Percentiles rank a stretch among this genome's conserved stretches.
Evolutionary conservation across 2,797 vertebrate species (phyloP).

Genomic region (Chanos chanos): DNA sequence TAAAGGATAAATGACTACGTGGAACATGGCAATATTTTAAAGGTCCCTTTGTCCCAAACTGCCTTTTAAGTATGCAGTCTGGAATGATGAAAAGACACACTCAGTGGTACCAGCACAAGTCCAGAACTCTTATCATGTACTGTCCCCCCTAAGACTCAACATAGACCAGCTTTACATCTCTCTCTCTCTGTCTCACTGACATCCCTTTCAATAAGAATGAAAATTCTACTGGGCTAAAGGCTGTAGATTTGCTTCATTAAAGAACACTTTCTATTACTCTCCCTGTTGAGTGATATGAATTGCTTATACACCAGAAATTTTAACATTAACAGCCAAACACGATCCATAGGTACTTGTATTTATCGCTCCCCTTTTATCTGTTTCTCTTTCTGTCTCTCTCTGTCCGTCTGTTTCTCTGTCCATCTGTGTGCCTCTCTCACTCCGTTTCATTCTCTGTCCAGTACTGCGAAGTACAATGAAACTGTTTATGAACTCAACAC

Average conservation of each 20-base stretch:
- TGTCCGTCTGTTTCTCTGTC: background rate
- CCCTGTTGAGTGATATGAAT: too few relatives aligned
- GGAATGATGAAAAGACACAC: background rate
- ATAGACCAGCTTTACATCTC: too few relatives aligned
- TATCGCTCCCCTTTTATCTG: background rate
- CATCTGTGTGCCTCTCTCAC: background rate
- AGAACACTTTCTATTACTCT: too few relatives aligned
- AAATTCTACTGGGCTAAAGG: too few relatives aligned
- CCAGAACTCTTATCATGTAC: background rate
- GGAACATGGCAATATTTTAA: background rate
- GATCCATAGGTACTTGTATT: background rate
- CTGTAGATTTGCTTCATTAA: too few relatives aligned
- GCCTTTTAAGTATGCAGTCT: background rate
- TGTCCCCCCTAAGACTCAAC: background rate
- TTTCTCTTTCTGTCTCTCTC: background rate
- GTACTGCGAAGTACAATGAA: slow-evolving; percentile 1
- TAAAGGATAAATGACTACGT: background rate
- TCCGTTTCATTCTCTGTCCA: background rate
- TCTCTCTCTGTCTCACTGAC: too few relatives aligned
- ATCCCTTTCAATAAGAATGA: too few relatives aligned
- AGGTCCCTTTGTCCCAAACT: background rate
- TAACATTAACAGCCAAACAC: background rate
- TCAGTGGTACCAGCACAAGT: background rate
- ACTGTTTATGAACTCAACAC: too few relatives aligned
- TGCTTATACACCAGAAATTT: too few relatives aligned